A percentile compares a stretch with the other conserved stretches of the same genome.
These are phyloP conservation scores for Gadopsis bispinosus DNA, from an alignment of 2,797 vertebrate genomes.

Conservation along the genomic window DNA sequence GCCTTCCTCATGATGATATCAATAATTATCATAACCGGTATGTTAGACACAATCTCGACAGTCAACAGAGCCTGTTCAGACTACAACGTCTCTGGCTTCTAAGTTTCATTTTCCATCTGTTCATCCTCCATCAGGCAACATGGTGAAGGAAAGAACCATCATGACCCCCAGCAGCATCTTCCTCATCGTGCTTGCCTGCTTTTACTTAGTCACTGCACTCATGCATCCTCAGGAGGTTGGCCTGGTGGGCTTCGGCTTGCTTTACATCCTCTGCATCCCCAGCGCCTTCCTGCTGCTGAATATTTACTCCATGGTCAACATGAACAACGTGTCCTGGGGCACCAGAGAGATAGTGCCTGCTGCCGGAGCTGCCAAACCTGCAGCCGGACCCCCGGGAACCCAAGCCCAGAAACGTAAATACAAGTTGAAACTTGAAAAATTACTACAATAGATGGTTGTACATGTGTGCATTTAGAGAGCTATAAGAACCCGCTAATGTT, in stretches of 20 bases:
- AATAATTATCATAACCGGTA: constrained; percentile 23
- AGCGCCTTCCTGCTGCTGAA: constrained; percentile 76
- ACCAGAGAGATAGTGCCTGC: constrained; percentile 73
- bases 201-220: constrained; percentile 68
- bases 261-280: constrained; percentile 78
- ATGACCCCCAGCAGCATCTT: constrained; percentile 80
- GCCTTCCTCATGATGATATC: constrained; percentile 75
- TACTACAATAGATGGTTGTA: neutral
- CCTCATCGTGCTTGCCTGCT: constrained; percentile 52
- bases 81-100: neutral
- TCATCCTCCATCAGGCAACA: constrained; percentile 58
- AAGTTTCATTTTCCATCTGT: neutral
- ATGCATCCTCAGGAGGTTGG: constrained; percentile 80
- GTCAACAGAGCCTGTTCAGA: neutral
- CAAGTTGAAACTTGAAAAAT: neutral
- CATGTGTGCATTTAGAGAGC: neutral
- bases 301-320: constrained; percentile 81
- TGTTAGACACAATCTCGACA: neutral
- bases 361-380: neutral
- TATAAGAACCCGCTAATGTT: neutral
- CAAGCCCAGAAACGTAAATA: constrained; percentile 44
- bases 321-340: constrained; percentile 84
- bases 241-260: constrained; percentile 64
- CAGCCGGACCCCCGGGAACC: neutral
- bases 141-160: constrained; percentile 71